Evolutionary conservation across 2,797 vertebrate species (phyloP).

Genomic region (Gallinago stenura): DNA sequence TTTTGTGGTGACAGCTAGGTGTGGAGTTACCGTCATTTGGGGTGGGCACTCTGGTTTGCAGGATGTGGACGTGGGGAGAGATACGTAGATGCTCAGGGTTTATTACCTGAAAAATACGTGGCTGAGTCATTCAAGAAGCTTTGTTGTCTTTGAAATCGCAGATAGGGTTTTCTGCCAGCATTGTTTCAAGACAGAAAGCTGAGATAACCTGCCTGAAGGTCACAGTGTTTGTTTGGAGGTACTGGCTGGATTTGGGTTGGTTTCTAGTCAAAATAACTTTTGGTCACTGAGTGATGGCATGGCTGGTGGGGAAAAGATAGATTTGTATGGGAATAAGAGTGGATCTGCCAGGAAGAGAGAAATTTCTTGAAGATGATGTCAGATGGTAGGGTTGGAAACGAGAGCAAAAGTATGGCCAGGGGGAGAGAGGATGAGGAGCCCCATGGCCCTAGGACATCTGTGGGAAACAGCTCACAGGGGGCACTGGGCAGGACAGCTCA

Average conservation of each 20-base stretch:
- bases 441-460: too few relatives aligned
- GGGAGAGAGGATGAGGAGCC: not conserved
- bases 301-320: not conserved
- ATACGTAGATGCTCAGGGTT: not conserved
- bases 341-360: not conserved
- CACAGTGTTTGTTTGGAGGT: not conserved
- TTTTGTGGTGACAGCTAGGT: not conserved
- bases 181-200: not conserved
- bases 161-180: not conserved
- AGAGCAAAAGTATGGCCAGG: not conserved
- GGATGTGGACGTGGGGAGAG: not conserved
- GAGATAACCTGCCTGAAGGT: not conserved
- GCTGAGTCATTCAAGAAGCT: not conserved
- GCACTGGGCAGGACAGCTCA: not conserved
- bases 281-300: not conserved
- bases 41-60: not conserved
- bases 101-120: not conserved
- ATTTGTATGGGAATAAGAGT: not conserved
- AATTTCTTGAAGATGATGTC: not conserved
- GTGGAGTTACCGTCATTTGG: not conserved
- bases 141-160: not conserved
- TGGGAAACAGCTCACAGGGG: not conserved
- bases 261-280: not conserved
- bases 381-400: fast-evolving
- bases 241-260: not conserved